These are phyloP conservation scores for Poecilobothrus nobilitatus DNA, from an alignment of 2,888 invertebrate genomes.

Conservation along the genomic window DNA sequence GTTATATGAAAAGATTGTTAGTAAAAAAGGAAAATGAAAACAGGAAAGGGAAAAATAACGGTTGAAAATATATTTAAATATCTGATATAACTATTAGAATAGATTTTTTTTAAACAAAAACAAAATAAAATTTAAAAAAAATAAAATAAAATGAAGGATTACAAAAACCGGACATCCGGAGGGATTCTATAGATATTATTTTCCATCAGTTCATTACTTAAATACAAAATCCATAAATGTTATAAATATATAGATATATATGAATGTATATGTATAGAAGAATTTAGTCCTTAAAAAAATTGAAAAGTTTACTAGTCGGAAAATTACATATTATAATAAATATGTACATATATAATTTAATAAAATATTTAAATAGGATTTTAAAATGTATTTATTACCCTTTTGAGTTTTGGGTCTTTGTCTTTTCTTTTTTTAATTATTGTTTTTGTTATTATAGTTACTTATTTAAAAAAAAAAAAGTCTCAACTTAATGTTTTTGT, in stretches of 20 bases:
- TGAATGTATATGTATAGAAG: not conserved
- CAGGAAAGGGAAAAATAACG: not conserved
- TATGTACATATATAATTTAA: not conserved
- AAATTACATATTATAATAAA: not conserved
- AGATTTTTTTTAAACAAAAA: not conserved
- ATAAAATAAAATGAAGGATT: not conserved
- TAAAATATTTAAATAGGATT: not conserved
- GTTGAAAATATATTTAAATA: not conserved
- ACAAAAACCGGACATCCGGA: conserved; percentile 4
- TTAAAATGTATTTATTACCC: not conserved
- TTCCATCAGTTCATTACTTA: not conserved
- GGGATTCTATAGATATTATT: not conserved
- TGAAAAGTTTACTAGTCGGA: not conserved
- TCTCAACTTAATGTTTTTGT: too few species aligned
- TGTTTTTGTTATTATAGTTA: not conserved
- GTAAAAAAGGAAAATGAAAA: not conserved
- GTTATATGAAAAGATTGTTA: not conserved
- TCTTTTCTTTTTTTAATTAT: not conserved
- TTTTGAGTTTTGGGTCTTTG: not conserved
- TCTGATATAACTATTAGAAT: not conserved
- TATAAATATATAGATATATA: not conserved
- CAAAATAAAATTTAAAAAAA: not conserved
- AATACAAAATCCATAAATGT: not conserved
- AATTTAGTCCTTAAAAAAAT: not conserved
- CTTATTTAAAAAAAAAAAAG: not conserved